phyloP scores from a whole-genome alignment of 37 sponge, comb jelly and placozoan genomes.

The Hexactinellida sp. region DNA sequence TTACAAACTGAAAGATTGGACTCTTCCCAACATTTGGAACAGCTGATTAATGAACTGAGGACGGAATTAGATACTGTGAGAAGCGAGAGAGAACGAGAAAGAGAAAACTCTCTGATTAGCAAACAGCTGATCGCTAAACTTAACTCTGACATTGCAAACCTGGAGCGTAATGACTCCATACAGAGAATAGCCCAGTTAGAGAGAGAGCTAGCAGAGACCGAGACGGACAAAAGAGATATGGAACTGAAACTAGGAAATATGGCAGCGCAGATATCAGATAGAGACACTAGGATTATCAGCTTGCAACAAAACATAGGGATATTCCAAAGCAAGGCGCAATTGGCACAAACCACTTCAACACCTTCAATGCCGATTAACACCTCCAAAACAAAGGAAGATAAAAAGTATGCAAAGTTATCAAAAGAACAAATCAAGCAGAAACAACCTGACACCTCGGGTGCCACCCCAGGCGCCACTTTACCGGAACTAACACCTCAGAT shows the following conservation, averaged over 20 bases:
- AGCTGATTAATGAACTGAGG: not conserved
- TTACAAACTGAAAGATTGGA: not conserved
- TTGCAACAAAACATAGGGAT: not conserved
- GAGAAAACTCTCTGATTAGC: not conserved
- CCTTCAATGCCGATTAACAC: not conserved
- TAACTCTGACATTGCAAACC: not conserved
- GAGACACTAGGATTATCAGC: not conserved
- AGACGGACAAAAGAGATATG: not conserved
- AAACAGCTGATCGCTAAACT: not conserved
- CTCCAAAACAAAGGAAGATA: too few species aligned
- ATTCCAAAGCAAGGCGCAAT: not conserved
- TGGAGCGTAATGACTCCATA: not conserved
- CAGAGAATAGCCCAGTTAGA: not conserved
- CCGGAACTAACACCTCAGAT: not conserved
- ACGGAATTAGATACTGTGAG: not conserved
- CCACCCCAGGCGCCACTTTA: not conserved
- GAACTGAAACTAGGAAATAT: not conserved
- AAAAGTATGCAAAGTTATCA: not conserved
- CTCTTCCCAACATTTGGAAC: not conserved
- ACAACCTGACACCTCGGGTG: not conserved
- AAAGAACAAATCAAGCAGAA: not conserved
- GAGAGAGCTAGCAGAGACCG: not conserved
- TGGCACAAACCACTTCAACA: not conserved
- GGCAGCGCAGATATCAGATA: not conserved
- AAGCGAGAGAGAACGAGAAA: not conserved